Evolutionary conservation across 2,113 vertebrate genomes (phyloP).

Genomic region (Sprattus sprattus): DNA sequence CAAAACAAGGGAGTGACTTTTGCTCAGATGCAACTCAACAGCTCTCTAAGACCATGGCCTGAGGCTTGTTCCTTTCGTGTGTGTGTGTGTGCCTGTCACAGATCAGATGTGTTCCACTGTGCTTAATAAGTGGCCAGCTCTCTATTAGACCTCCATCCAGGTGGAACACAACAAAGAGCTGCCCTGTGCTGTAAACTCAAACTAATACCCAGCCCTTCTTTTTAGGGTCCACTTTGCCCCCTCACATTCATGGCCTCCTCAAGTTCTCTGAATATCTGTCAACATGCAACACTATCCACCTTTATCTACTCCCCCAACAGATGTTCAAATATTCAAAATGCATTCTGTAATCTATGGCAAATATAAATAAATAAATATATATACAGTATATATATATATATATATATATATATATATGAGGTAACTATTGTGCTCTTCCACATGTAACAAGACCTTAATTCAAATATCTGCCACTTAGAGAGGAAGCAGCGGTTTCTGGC

Average conservation of each 20-base stretch:
- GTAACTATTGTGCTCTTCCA: background rate
- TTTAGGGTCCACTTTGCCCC: background rate
- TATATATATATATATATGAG: background rate
- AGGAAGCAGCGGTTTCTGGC: slow-evolving; percentile 38
- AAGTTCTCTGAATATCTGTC: background rate
- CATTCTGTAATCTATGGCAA: background rate
- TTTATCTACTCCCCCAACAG: background rate
- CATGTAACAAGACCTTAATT: slow-evolving; percentile 22
- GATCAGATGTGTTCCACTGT: slow-evolving; percentile 33
- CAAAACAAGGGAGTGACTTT: background rate
- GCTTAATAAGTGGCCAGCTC: slow-evolving; percentile 46
- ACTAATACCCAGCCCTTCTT: slow-evolving; percentile 14
- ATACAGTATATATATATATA: no score
- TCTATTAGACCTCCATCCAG: slow-evolving; percentile 42
- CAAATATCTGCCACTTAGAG: slow-evolving; percentile 8
- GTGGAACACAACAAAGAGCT: slow-evolving; percentile 48
- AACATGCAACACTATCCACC: background rate
- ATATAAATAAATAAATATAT: no score
- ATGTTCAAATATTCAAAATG: background rate
- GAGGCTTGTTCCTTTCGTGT: background rate
- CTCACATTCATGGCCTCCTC: background rate
- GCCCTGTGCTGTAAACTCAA: slow-evolving; percentile 36
- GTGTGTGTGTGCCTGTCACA: slow-evolving; percentile 12
- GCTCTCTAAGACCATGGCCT: background rate
- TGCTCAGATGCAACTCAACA: background rate